Evolutionary conservation across 2,797 vertebrate species (phyloP), one percentile per base, ranked within the genome.

Genomic region (Australoheros facetus): DNA sequence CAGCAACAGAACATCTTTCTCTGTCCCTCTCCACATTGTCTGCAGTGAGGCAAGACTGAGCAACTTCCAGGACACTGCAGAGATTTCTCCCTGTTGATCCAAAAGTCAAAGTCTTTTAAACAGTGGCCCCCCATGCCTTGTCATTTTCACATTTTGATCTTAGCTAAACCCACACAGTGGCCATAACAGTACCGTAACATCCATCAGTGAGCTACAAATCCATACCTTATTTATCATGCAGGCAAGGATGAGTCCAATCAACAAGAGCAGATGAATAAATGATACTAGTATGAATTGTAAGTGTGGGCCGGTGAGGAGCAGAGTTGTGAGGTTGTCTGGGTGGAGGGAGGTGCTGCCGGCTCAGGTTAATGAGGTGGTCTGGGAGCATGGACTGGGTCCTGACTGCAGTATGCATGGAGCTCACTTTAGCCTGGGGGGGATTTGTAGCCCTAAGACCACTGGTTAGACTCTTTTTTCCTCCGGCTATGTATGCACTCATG

Each of bases 341-440:
- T 3, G 73, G 79, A 78, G 76, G 80, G 79, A 77, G 79, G 71
- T 69, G 86, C 82, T 87, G 86, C 89, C 78, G 80, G 85, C 83
- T 82, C 81, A 87, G 94, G 94, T 95, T 96, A 96, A 96, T 96
- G 95, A 96, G 94, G 92, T 91, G 93, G 91, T 89, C 89, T 94
- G 94, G 94, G 95, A 95, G 87, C 74, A 84, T 79, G 79, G 87
- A 85, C 87, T 73, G 71, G 86, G 88, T 85, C 84, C 83, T 81
- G 79, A 81, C 91, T 83, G 84, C 79, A 70, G 82, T 85, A 76
- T 89, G 73, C 83, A 87, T 75, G 80, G 42, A 86, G 73, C 84
- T 89, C 28, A 64, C 85, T 87, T 78, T 90, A 79, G 90, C 89
- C 92, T 90, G 74, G 75, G 87, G 88, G 86, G 79, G 84, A 89